Evolutionary conservation across 23 tunicate species (phyloP).

Genomic region (Pegea sp.): DNA sequence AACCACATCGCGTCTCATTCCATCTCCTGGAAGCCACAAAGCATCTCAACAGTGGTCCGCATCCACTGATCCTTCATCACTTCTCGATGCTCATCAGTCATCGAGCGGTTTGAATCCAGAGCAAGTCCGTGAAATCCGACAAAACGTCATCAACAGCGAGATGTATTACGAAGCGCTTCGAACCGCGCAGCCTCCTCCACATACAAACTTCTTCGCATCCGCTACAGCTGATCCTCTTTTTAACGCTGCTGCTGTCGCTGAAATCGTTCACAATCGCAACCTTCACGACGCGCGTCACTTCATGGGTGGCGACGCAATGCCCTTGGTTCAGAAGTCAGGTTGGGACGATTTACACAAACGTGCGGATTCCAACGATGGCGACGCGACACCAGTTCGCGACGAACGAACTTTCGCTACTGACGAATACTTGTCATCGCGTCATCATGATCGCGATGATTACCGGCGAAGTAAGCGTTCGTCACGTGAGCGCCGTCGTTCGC

Average conservation of each 20-base stretch:
- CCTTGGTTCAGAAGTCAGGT: no score
- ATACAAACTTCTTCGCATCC: not conserved
- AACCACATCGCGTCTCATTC: conserved; percentile 5
- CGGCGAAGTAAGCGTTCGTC: no score
- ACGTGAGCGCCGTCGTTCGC: no score
- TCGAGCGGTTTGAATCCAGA: no score
- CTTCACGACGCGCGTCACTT: no score
- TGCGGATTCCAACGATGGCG: conserved; percentile 26
- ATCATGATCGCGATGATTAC: no score
- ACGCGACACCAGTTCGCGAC: conserved; percentile 83
- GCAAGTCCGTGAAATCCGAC: conserved; percentile 1
- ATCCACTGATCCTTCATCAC: conserved; percentile 5
- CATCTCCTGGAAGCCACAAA: conserved; percentile 1
- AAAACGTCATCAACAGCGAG: not conserved
- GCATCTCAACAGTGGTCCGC: conserved; percentile 10
- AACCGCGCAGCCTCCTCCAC: not conserved
- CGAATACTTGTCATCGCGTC: conserved; percentile 1
- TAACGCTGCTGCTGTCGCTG: no score
- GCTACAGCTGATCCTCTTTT: not conserved
- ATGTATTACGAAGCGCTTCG: conserved; percentile 1
- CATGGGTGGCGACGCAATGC: no score
- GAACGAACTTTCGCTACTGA: no score
- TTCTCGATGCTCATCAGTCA: not conserved
- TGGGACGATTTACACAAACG: no score
- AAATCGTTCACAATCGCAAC: no score